Evolutionary conservation across 2,888 invertebrate species (phyloP).

Genomic region (Ectemnius lituratus): DNA sequence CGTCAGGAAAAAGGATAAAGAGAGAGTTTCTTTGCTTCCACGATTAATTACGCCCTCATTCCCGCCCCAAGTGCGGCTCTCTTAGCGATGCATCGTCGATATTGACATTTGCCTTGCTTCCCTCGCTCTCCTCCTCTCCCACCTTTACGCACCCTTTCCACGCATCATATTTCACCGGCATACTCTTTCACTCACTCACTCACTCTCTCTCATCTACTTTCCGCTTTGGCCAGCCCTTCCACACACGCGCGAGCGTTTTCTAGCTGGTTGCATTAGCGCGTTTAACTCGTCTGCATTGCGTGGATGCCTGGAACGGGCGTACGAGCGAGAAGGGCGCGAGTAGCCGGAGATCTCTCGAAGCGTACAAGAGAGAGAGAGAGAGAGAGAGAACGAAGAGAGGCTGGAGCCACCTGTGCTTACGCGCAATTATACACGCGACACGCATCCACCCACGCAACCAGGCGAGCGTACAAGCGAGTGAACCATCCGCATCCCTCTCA

Average conservation of each 20-base stretch:
- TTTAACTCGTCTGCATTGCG: constrained; percentile 2
- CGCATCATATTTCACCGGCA: neutral
- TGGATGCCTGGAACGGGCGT: neutral
- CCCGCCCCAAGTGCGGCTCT: constrained; percentile 69
- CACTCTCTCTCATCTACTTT: constrained; percentile 8
- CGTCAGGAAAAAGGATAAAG: constrained; percentile 40
- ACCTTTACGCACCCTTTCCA: neutral
- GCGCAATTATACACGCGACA: constrained; percentile 19
- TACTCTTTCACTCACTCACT: constrained; percentile 13
- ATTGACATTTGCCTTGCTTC: constrained; percentile 75
- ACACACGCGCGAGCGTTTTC: neutral
- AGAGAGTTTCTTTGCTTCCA: constrained; percentile 65
- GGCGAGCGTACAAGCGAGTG: neutral
- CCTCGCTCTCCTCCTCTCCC: constrained; percentile 43
- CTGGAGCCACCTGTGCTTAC: constrained; percentile 21
- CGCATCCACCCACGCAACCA: neutral
- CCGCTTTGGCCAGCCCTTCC: constrained; percentile 4
- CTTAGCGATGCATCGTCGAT: constrained; percentile 68
- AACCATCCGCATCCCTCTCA: constrained; percentile 21
- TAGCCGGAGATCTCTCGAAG: too few species aligned
- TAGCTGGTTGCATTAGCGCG: constrained; percentile 9
- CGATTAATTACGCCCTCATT: constrained; percentile 77
- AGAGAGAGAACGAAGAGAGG: too few species aligned
- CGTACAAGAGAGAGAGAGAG: too few species aligned
- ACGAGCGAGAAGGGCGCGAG: neutral